Base-by-base conservation (phyloP, 2,888 invertebrate species). In the Sarcophaga variegata region DNA sequence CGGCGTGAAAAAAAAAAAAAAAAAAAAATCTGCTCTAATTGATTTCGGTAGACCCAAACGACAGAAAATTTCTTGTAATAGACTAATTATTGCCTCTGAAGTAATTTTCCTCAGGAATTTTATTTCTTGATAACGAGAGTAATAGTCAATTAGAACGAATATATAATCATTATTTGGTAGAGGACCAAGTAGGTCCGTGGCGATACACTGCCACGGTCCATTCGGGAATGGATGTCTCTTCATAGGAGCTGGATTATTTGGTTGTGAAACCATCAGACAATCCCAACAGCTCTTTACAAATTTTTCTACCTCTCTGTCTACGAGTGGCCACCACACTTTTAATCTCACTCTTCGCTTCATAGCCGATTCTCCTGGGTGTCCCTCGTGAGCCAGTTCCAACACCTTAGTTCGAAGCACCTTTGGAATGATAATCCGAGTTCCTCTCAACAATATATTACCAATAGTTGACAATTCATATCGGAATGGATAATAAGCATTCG, bases 21-120 rank as follows among this genome's bases (percentile, higher is more conserved):
- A n/a, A n/a, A n/a, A n/a, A 67, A 82, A 77, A 74, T 87, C 87
- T 17, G 88, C 80, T n/a, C 59, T 78, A 11, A 75, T 69, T 37
- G 82, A 76, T 20, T 76, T 76, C 22, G 77, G 76, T 14, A 70
- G 63, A 3, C 82, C 70, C 37, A 82, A n/a, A 45, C 76, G 25
- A 62, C 67, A 67, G 49, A 76, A 81, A 63, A 81, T 22, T 59
- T 81, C 75, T n/a, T 54, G 54, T 22, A 81, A 37, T 69, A 75
- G 59, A 22, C 6, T 47, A 47, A 66, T 69, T 8, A 78, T 78
- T n/a, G 22, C 59, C 6, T 60, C 69, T 14, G 69, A 78, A 12
- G 78, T 78, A 8, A 78, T 78, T 45, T 70, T 67, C n/a, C 25
- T 78, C 49, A 85, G 27, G 17, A 82, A 77, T 22, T 64, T 6